These are phyloP conservation scores for Rhabdomys dilectus DNA, from an alignment of 2,113 vertebrate species.

Conservation along the genomic window DNA sequence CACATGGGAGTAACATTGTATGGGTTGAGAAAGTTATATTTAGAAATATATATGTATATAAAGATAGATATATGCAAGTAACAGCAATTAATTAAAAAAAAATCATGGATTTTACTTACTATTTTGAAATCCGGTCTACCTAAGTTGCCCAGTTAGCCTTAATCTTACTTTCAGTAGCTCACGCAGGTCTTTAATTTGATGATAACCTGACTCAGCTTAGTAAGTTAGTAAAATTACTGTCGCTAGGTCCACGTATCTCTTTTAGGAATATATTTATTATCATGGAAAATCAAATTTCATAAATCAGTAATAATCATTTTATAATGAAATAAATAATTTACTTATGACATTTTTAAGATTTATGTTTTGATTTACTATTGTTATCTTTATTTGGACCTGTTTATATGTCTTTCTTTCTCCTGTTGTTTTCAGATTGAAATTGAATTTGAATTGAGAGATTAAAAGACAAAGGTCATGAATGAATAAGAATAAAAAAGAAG, in stretches of 20 bases:
- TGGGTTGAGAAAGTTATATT: neutral
- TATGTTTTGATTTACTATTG: neutral
- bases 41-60: neutral
- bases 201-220: neutral
- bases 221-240: neutral
- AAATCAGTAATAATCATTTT: neutral
- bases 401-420: neutral
- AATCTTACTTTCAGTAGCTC: neutral
- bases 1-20: neutral
- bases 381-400: neutral
- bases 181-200: neutral
- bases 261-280: neutral
- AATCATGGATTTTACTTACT: neutral
- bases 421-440: neutral
- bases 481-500: neutral
- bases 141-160: neutral
- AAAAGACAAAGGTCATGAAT: neutral
- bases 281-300: neutral
- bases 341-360: neutral
- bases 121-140: neutral
- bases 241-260: neutral
- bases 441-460: neutral
- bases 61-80: neutral
- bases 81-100: neutral
- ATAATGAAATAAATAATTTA: neutral